phyloP scores from a whole-genome alignment of 1,140 invertebrate species.

The Scylla paramamosain region DNA sequence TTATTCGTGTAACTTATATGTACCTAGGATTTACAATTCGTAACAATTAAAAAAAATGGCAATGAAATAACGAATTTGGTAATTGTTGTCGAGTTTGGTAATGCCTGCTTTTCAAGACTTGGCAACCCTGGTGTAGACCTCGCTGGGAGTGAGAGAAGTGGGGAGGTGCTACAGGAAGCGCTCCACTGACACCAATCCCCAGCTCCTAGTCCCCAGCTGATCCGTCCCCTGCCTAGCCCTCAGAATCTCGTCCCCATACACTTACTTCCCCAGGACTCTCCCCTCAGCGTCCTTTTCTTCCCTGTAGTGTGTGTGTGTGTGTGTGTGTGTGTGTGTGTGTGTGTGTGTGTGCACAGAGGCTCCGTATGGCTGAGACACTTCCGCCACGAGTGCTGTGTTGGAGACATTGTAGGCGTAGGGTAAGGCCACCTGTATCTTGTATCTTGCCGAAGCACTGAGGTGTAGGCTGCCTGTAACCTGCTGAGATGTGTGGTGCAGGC shows the following conservation, averaged over 20 bases:
- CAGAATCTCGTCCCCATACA: neutral
- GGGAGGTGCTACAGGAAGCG: conserved; percentile 5
- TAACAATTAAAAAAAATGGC: no score
- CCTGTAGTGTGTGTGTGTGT: conserved; percentile 50
- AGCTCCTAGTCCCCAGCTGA: neutral
- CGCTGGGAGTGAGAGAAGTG: neutral
- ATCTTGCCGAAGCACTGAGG: neutral
- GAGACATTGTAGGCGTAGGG: neutral
- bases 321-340: neutral
- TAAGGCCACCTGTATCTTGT: neutral
- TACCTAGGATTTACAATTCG: no score
- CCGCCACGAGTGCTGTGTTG: neutral
- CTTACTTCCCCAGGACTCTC: neutral
- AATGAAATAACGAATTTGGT: no score
- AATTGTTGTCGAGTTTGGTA: no score
- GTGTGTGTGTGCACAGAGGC: neutral
- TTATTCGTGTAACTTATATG: no score
- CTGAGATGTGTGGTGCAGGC: no score
- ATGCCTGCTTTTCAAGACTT: no score
- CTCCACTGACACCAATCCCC: conserved; percentile 18
- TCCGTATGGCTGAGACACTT: neutral
- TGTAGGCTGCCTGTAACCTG: neutral
- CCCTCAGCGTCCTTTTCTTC: neutral
- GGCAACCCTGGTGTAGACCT: no score
- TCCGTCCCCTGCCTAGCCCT: neutral